Evolutionary conservation across 2,113 vertebrate genomes (phyloP), one percentile per base, ranked within the genome.

Genomic region (Heptranchias perlo): DNA sequence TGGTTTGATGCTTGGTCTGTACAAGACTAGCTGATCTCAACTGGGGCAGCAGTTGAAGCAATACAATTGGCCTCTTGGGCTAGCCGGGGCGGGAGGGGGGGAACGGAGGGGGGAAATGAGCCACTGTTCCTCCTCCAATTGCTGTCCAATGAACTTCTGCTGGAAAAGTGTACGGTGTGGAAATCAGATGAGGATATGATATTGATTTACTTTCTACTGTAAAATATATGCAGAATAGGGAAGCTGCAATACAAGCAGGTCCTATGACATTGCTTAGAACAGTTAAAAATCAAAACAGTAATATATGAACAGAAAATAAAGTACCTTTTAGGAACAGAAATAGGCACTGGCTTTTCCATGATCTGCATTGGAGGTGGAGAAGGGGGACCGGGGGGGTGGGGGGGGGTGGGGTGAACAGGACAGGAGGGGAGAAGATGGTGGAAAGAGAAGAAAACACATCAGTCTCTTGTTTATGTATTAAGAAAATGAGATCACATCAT

Each of bases 321-420:
- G 96, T 98, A 98, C 98, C 98, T 98, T 97, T 97, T 96, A 97
- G 97, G 97, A 97, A 97, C 97, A 96, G 97, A 96, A 73, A 97
- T 96, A 95, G 97, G 96, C 96, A 97, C 96, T 96, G 97, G 97
- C 96, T 97, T 98, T 97, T 98, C 98, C 96, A 97, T 96, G 97
- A 97, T 96, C 98, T 98, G 96, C 96, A 96, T 92, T 31, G 39
- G 92, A 67, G 39, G 65, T 35, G 94, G 44, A 39, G 44, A 49
- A 89, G 64, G 44, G 11, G 4, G 4, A 14, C 28, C 0, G 25
- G 31, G 13, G 31, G 14, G 61, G 91, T 3, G 89, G 35, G 92
- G 14, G 1, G 4, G 61, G 0, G 35, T 35, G 58, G n/a, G n/a
- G 91, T 23, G 11, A 35, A 13, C 31, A 31, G 31, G 52, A 31